Percentiles rank a stretch among this genome's conserved stretches.
Evolutionary conservation across 2,888 invertebrate species (phyloP).

Genomic region (Aricia artaxerxes): DNA sequence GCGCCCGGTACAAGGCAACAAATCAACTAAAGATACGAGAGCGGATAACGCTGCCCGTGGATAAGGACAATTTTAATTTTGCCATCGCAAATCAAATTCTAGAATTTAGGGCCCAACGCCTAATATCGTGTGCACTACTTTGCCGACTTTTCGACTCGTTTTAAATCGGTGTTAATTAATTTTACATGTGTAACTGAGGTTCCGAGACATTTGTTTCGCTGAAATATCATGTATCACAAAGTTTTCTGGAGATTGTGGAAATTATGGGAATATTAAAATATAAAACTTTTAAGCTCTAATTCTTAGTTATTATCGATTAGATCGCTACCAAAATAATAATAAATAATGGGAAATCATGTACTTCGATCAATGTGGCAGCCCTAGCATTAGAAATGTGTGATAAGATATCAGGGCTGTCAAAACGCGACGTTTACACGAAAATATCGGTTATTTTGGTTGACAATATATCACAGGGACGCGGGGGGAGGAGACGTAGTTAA

Average conservation of each 20-base stretch:
- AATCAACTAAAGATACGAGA: constrained; percentile 71
- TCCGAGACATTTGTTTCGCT: background rate
- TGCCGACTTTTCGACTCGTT: constrained; percentile 35
- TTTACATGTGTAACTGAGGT: constrained; percentile 26
- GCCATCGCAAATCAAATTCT: constrained; percentile 49
- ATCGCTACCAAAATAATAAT: background rate
- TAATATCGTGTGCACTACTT: constrained; percentile 41
- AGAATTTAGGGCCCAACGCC: constrained; percentile 46
- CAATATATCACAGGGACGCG: constrained; percentile 64
- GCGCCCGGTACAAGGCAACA: constrained; percentile 69
- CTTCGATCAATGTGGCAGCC: background rate
- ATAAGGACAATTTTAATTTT: constrained; percentile 54
- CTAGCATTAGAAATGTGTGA: constrained; percentile 3
- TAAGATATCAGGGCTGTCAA: constrained; percentile 11
- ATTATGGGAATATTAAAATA: background rate
- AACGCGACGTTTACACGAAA: background rate
- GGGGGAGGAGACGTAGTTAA: constrained; percentile 53
- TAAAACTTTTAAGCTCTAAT: background rate
- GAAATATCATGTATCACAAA: background rate
- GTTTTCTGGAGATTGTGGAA: background rate
- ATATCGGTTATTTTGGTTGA: constrained; percentile 66
- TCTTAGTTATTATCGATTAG: background rate
- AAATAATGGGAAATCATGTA: background rate
- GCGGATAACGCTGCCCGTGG: constrained; percentile 59
- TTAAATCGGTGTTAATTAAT: constrained; percentile 30